Conservation (phyloP, 2,113 vertebrate genomes). For the Oreochromis aureus region DNA sequence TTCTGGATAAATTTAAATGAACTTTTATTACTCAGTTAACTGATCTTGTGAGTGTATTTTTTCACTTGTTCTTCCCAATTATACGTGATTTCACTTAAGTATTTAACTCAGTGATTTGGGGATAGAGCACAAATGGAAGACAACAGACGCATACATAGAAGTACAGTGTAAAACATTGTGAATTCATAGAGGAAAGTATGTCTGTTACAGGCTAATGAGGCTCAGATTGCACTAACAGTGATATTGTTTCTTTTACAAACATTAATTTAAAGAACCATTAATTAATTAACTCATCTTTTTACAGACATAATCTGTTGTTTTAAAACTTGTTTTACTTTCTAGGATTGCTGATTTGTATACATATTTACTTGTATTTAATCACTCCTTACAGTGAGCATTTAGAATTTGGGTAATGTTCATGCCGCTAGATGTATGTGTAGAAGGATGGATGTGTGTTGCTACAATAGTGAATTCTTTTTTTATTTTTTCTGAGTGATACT, state of each 20-base stretch:
- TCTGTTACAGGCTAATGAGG: background rate
- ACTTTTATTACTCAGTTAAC: background rate
- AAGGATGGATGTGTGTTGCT: background rate
- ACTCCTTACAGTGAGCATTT: background rate
- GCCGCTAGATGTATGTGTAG: background rate
- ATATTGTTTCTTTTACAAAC: background rate
- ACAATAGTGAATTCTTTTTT: background rate
- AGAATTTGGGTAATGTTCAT: background rate
- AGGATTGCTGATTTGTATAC: background rate
- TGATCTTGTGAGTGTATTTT: background rate
- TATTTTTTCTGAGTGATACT: background rate
- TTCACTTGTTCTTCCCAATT: background rate
- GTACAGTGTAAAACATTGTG: background rate
- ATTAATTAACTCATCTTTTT: background rate
- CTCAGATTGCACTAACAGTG: background rate
- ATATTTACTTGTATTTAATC: background rate
- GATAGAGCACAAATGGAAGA: background rate
- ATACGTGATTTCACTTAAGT: background rate
- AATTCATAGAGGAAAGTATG: background rate
- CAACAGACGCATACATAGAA: background rate
- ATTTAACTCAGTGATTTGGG: background rate
- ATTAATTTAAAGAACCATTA: background rate
- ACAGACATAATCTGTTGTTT: background rate
- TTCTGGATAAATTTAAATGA: background rate
- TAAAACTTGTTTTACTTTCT: background rate